These are phyloP conservation scores for Bombus difficillimus DNA, from an alignment of 1,140 invertebrate species.

Conservation along the genomic window DNA sequence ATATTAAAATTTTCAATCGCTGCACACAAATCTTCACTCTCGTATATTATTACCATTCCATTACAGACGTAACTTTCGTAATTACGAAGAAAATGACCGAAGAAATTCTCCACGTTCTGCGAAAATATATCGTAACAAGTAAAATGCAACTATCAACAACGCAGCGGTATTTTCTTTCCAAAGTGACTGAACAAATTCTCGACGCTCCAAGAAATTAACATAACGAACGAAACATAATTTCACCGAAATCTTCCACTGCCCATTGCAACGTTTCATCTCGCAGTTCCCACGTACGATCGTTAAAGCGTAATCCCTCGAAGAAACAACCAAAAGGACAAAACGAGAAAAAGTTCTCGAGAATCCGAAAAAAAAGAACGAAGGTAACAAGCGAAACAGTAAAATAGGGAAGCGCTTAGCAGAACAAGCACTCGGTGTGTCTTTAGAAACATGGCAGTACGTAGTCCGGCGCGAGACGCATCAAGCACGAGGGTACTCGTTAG, in stretches of 20 bases:
- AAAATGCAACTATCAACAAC: background rate
- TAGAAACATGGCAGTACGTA: conserved; percentile 4
- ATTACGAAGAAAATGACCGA: background rate
- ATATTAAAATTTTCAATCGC: background rate
- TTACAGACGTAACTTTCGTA: background rate
- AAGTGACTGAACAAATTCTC: background rate
- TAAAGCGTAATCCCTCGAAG: background rate
- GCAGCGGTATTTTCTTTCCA: background rate
- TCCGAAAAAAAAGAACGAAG: background rate
- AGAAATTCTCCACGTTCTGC: background rate
- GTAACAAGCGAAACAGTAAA: conserved; percentile 5
- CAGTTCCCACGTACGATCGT: background rate
- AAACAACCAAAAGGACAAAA: background rate
- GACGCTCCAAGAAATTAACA: background rate
- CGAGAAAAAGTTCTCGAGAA: background rate
- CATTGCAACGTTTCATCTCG: background rate
- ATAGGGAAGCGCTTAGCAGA: conserved; percentile 13
- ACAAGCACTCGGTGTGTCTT: conserved; percentile 15
- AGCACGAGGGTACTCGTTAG: conserved; percentile 40
- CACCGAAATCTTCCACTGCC: no score
- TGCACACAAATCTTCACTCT: background rate
- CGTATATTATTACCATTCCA: background rate
- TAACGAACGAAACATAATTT: no score
- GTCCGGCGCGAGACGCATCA: conserved; percentile 22
- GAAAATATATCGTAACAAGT: background rate